A percentile compares a stretch with the other conserved stretches of the same genome.
These are phyloP conservation scores for Ochropacha duplaris DNA, from an alignment of 2,888 invertebrate species.

Conservation along the genomic window DNA sequence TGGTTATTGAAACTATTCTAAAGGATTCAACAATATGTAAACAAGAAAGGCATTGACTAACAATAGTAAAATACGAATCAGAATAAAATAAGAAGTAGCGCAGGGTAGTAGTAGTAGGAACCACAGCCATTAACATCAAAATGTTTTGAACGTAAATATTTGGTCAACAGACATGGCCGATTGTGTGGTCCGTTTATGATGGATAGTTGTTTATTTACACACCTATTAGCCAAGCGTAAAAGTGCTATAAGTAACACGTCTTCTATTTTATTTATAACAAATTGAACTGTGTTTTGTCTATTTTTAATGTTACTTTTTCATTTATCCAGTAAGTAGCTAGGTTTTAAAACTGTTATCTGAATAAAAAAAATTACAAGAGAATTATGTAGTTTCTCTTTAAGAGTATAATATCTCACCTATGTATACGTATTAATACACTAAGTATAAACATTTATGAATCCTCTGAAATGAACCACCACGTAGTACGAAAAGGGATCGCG, in stretches of 20 bases:
- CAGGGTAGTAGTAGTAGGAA: slow-evolving; percentile 14
- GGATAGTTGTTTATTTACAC: slow-evolving; percentile 28
- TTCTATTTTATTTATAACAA: neutral
- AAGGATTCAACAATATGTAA: too few species aligned
- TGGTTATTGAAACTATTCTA: too few species aligned
- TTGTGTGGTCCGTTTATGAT: slow-evolving; percentile 41
- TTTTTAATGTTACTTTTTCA: neutral
- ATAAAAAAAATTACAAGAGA: too few species aligned
- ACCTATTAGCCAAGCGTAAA: neutral
- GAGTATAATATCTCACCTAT: neutral
- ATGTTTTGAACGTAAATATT: slow-evolving; percentile 51
- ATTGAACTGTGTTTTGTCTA: neutral
- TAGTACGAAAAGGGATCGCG: slow-evolving; percentile 7
- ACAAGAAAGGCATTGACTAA: neutral
- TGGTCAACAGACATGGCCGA: slow-evolving; percentile 25
- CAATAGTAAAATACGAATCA: neutral
- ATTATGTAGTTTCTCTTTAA: too few species aligned
- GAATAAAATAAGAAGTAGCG: slow-evolving; percentile 3
- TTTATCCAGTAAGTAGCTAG: too few species aligned
- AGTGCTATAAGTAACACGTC: neutral
- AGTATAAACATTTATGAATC: slow-evolving; percentile 13
- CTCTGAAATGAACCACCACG: slow-evolving; percentile 3
- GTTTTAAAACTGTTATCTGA: too few species aligned
- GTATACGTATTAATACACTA: too few species aligned
- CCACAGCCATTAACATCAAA: slow-evolving; percentile 33